Evolutionary conservation across 2,113 vertebrate genomes (phyloP).

Genomic region (Miniopterus natalensis): DNA sequence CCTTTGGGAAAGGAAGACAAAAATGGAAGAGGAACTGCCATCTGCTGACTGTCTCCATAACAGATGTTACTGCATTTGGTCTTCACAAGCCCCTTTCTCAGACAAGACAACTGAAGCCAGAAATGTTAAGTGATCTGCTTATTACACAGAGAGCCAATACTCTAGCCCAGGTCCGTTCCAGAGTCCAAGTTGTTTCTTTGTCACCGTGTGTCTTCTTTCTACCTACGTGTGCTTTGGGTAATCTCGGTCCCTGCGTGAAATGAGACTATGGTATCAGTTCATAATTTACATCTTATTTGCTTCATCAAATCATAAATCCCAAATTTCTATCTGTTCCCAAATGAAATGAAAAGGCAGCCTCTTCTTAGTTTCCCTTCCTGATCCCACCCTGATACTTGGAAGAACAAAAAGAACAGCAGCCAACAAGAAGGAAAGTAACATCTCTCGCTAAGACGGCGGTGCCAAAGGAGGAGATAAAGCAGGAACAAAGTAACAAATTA

Average conservation of each 20-base stretch:
- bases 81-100: neutral
- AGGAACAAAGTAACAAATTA: slow-evolving; percentile 92
- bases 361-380: slow-evolving; percentile 52
- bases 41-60: neutral
- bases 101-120: neutral
- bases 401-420: slow-evolving; percentile 79
- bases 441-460: slow-evolving; percentile 64
- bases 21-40: neutral
- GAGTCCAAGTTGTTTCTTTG: neutral
- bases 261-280: neutral
- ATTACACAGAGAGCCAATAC: neutral
- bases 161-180: neutral
- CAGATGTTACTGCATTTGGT: neutral
- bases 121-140: neutral
- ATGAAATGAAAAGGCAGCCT: slow-evolving; percentile 33
- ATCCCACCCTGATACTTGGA: slow-evolving; percentile 52
- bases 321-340: neutral
- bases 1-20: neutral
- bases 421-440: slow-evolving; percentile 76
- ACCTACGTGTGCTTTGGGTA: neutral
- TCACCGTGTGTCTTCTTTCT: neutral
- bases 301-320: neutral
- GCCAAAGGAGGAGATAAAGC: slow-evolving; percentile 86
- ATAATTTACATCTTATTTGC: neutral
- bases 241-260: neutral